A percentile compares a stretch with the other conserved stretches of the same genome.
Evolutionary conservation across 2,888 invertebrate species (phyloP).

Genomic region (Euzetes globulus): DNA sequence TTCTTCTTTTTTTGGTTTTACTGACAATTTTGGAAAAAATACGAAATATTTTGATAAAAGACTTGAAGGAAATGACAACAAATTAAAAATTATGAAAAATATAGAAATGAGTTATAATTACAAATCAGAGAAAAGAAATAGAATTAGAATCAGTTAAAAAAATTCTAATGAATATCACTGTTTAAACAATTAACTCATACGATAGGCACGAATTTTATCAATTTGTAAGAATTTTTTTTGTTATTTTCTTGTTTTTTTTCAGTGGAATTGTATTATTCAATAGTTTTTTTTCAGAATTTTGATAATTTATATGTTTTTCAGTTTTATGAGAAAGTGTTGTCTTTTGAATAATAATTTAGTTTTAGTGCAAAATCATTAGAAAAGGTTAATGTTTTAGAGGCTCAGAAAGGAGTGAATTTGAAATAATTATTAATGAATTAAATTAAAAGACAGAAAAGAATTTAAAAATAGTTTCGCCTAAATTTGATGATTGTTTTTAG

Average conservation of each 20-base stretch:
- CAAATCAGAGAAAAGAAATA: background rate
- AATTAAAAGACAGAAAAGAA: background rate
- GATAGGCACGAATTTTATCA: constrained; percentile 25
- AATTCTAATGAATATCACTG: constrained; percentile 22
- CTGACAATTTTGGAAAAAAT: no score
- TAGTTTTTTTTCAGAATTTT: background rate
- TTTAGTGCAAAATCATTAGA: background rate
- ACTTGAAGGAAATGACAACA: no score
- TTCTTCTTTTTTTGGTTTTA: no score
- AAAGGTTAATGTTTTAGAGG: background rate
- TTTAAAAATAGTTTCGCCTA: background rate
- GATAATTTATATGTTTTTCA: background rate
- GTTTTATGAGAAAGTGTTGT: background rate
- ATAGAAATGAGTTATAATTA: background rate
- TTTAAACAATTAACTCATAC: constrained; percentile 5
- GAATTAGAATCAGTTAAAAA: background rate
- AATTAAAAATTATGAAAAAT: background rate
- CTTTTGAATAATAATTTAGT: background rate
- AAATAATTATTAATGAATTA: background rate
- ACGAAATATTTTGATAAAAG: no score
- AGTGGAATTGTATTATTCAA: background rate
- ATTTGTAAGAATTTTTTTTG: background rate
- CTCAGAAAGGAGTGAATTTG: background rate
- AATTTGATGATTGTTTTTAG: constrained; percentile 3
- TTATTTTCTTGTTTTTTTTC: constrained; percentile 1